Evolutionary conservation across 1,140 invertebrate species (phyloP).

Genomic region (Popillia japonica): DNA sequence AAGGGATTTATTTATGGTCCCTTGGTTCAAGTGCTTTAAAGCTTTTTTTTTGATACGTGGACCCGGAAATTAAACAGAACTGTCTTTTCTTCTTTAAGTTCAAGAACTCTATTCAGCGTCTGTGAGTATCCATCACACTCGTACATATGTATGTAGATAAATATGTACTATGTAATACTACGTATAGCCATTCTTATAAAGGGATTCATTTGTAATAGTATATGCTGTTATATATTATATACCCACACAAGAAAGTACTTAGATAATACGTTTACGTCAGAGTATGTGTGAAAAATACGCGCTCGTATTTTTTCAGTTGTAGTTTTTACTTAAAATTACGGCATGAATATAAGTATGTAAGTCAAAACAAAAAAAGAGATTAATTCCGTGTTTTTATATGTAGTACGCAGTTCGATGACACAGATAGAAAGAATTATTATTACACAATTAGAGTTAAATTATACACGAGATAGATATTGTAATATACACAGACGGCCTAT

Average conservation of each 20-base stretch:
- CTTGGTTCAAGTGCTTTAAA: not conserved
- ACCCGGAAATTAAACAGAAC: slow-evolving; percentile 32
- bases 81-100: slow-evolving; percentile 20
- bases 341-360: too few relatives aligned
- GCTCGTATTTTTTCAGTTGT: not conserved
- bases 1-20: not conserved
- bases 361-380: too few relatives aligned
- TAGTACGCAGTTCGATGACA: too few relatives aligned
- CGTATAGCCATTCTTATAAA: not conserved
- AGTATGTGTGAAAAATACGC: not conserved
- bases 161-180: not conserved
- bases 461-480: not conserved
- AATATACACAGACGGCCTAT: not conserved
- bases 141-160: not conserved
- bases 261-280: slow-evolving; percentile 4
- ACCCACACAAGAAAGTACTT: not conserved
- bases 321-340: not conserved
- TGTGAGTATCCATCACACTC: not conserved
- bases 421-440: not conserved
- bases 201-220: not conserved
- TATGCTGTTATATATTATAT: not conserved
- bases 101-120: slow-evolving; percentile 2
- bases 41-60: not conserved
- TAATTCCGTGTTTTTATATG: too few relatives aligned
- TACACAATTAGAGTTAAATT: not conserved